phyloP scores from a whole-genome alignment of 2,113 vertebrate genomes.

The Dromas ardeola region DNA sequence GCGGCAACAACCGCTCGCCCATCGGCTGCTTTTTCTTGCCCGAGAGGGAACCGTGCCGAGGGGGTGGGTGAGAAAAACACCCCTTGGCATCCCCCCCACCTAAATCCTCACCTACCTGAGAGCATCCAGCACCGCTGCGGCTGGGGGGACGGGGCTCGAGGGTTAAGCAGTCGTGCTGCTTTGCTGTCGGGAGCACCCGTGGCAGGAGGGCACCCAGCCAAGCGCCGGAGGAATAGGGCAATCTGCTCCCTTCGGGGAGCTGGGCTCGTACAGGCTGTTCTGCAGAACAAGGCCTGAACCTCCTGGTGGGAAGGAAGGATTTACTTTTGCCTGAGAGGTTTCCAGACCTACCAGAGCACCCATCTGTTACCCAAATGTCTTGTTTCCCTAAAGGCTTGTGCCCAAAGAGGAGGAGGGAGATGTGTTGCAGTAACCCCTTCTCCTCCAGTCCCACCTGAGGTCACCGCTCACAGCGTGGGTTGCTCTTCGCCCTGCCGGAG shows the following conservation, averaged over 20 bases:
- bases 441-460: not conserved
- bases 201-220: not conserved
- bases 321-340: constrained; percentile 18
- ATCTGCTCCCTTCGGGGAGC: not conserved
- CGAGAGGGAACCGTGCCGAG: rapidly evolving
- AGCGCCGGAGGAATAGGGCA: not conserved
- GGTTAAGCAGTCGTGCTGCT: not conserved
- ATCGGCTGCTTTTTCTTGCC: not conserved
- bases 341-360: constrained; percentile 3
- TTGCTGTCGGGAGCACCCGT: not conserved
- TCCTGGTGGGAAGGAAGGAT: not conserved
- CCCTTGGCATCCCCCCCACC: not conserved
- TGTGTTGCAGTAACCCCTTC: not conserved
- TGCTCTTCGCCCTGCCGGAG: not conserved
- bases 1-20: not conserved
- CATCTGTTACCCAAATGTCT: constrained; percentile 21
- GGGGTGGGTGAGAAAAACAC: not conserved
- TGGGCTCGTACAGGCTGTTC: not conserved
- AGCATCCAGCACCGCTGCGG: rapidly evolving
- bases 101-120: not conserved
- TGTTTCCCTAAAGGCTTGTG: not conserved
- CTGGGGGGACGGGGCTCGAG: not conserved
- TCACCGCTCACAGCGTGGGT: not conserved
- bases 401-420: not conserved
- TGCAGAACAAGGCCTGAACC: not conserved